These are phyloP conservation scores for Hedychridium roseum DNA, from an alignment of 2,888 invertebrate genomes.

Conservation along the genomic window DNA sequence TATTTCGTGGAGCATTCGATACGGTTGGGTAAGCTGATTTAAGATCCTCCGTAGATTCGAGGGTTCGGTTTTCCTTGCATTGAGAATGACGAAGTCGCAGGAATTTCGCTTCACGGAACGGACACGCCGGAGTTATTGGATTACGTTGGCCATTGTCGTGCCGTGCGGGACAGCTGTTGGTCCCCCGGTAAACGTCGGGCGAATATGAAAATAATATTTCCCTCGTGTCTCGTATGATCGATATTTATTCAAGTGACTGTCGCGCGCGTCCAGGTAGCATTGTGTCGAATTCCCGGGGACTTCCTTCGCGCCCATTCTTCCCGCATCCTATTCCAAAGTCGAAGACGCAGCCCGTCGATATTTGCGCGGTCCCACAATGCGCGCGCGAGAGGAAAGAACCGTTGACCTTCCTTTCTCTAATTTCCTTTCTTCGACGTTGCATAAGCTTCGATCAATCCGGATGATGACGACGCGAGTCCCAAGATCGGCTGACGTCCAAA, in stretches of 20 bases:
- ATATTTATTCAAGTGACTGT: conserved; percentile 60
- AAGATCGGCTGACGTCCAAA: too few species aligned
- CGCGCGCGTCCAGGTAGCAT: conserved; percentile 24
- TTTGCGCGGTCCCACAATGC: conserved; percentile 17
- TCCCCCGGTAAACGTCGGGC: conserved; percentile 30
- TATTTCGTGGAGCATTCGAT: too few species aligned
- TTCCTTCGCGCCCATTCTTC: conserved; percentile 11
- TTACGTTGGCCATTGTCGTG: conserved; percentile 46
- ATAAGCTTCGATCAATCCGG: too few species aligned
- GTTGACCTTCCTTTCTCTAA: not conserved
- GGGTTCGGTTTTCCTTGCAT: too few species aligned
- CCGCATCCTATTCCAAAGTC: not conserved
- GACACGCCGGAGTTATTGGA: conserved; percentile 48
- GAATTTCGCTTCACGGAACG: too few species aligned
- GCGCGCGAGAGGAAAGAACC: not conserved
- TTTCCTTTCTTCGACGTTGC: too few species aligned
- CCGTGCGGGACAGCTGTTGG: conserved; percentile 40
- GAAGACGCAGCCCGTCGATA: too few species aligned
- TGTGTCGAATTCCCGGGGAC: conserved; percentile 11
- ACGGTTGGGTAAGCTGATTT: too few species aligned
- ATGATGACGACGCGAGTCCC: not conserved
- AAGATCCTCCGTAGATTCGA: too few species aligned
- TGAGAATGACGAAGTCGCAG: too few species aligned
- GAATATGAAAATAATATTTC: conserved; percentile 63
- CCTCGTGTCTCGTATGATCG: conserved; percentile 54